phyloP scores from a whole-genome alignment of 2,113 vertebrate species.

The Poecile atricapillus region DNA sequence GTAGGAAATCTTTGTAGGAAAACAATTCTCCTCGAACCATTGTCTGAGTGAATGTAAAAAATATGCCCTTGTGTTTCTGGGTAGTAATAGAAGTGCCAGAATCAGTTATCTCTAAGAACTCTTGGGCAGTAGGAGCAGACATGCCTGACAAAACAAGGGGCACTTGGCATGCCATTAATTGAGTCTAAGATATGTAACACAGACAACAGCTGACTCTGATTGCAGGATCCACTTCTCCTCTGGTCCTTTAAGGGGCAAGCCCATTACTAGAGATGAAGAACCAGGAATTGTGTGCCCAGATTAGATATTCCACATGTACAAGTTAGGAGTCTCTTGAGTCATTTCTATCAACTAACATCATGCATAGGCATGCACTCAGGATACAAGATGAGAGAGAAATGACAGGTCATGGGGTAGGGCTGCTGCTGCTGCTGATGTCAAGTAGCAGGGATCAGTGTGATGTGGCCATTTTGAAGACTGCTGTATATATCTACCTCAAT shows the following conservation, averaged over 20 bases:
- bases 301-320: background rate
- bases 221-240: background rate
- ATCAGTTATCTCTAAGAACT: slow-evolving; percentile 18
- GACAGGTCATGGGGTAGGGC: fast-evolving
- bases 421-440: background rate
- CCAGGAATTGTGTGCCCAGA: background rate
- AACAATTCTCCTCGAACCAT: background rate
- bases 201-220: background rate
- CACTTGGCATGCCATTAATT: background rate
- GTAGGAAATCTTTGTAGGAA: too few relatives aligned
- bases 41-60: background rate
- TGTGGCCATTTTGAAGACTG: background rate
- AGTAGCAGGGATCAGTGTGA: background rate
- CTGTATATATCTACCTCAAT: fast-evolving
- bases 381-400: background rate
- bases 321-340: background rate
- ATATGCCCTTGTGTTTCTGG: slow-evolving; percentile 8
- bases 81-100: slow-evolving; percentile 48
- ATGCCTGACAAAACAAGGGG: background rate
- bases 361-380: background rate
- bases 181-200: background rate
- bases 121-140: background rate
- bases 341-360: background rate
- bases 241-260: background rate
- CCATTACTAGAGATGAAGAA: background rate